Base-by-base conservation (phyloP, 2,888 invertebrate genomes). In the Epinotia bilunana region DNA sequence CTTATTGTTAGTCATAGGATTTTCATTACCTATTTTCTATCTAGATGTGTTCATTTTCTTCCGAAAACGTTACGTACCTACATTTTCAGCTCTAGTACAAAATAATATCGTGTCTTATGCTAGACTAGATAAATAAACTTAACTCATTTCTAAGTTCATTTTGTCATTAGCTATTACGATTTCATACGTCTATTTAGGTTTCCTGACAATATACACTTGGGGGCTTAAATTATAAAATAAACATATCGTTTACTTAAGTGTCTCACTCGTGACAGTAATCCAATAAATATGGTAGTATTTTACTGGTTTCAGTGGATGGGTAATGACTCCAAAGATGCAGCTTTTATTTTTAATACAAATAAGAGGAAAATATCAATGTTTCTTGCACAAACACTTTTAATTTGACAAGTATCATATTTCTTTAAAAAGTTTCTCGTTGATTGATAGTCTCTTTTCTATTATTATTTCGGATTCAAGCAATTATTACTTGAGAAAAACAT, bases 241-340 rank as follows among this genome's bases (percentile, higher is more conserved):
- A 92, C 93, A 93, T 93, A 93, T 93, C 93, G 90, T 91, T 92
- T 90, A 88, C 82, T 79, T 92, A 90, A 90, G 89, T 86, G 83
- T 84, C 84, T 85, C 84, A 84, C 81, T 87, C 84, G 91, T 91
- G 91, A 91, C 93, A 89, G 86, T 88, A 87, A 88, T 82, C 90
- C 92, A 92, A 91, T 91, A 90, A 90, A 83, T 77, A 76, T 88
- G 88, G 90, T 79, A 70, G 80, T 83, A 80, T 9, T 81, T 53
- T 58, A 58, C 74, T 81, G 83, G 80, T 83, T 79, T 69, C 74
- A 76, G 77, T 78, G 73, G 68, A 73, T 74, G 73, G 72, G 39
- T 82, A 85, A 84, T 81, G 65, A 84, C 88, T 88, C 92, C 92
- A 93, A 93, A 92, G 93, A 93, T 85, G 85, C 92, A 90, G 90